Evolutionary conservation across 1,140 invertebrate genomes (phyloP).

Genomic region (Rhysida immarginata): DNA sequence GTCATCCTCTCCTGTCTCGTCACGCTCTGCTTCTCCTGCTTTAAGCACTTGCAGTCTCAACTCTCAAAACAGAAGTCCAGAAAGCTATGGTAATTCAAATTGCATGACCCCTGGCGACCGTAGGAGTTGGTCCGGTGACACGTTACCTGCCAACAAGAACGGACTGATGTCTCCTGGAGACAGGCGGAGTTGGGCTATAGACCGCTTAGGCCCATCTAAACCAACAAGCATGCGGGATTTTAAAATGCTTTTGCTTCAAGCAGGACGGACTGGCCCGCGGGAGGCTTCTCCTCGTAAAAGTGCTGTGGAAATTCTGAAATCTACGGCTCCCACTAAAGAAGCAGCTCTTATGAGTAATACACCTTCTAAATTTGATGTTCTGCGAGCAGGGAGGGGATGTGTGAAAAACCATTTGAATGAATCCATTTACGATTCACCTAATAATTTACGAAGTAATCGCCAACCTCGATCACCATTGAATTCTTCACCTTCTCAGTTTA

Average conservation of each 20-base stretch:
- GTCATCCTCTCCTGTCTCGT: slow-evolving; percentile 15
- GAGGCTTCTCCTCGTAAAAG: slow-evolving; percentile 7
- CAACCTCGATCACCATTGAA: too few relatives aligned
- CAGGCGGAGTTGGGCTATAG: slow-evolving; percentile 14
- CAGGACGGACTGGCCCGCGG: slow-evolving; percentile 10
- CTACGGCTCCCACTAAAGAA: slow-evolving; percentile 6
- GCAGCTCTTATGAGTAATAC: too few relatives aligned
- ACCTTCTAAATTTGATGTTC: too few relatives aligned
- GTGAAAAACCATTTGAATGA: too few relatives aligned
- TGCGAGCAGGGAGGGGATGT: too few relatives aligned
- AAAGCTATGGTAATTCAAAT: neutral
- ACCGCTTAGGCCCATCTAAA: slow-evolving; percentile 18
- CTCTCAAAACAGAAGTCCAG: neutral
- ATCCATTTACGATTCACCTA: too few relatives aligned
- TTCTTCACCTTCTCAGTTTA: too few relatives aligned
- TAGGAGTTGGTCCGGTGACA: slow-evolving; percentile 6
- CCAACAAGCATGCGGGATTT: slow-evolving; percentile 23
- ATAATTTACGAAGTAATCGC: too few relatives aligned
- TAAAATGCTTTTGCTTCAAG: slow-evolving; percentile 20
- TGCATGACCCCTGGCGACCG: neutral
- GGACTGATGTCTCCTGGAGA: neutral
- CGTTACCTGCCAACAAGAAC: neutral
- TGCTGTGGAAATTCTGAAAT: slow-evolving; percentile 18
- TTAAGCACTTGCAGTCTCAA: neutral
- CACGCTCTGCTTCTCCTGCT: slow-evolving; percentile 9